Percentiles rank a stretch among this genome's conserved stretches.
Evolutionary conservation across 2,113 vertebrate genomes (phyloP).

Genomic region (Pteropus alecto): DNA sequence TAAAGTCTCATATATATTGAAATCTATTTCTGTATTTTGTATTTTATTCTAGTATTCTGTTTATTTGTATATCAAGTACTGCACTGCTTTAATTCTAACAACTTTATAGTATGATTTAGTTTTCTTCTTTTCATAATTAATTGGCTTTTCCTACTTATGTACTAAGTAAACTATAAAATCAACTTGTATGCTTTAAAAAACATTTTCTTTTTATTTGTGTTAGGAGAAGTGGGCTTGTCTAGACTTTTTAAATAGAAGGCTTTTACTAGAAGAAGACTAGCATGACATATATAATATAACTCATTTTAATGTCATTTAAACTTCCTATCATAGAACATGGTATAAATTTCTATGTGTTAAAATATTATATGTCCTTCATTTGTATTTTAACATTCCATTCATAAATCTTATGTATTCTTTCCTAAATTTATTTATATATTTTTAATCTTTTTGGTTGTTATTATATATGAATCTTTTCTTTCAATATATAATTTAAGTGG

Average conservation of each 20-base stretch:
- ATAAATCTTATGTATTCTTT: neutral
- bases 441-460: neutral
- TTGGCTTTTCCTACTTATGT: neutral
- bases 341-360: neutral
- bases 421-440: neutral
- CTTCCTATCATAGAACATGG: neutral
- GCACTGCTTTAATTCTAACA: neutral
- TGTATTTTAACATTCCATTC: neutral
- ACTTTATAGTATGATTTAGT: neutral
- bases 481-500: neutral
- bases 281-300: neutral
- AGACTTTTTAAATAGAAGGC: constrained; percentile 43
- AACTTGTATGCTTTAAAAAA: neutral
- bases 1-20: neutral
- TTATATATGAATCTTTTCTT: neutral
- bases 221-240: neutral
- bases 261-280: constrained; percentile 63
- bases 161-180: neutral
- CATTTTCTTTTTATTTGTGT: neutral
- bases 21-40: neutral
- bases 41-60: neutral
- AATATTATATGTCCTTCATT: neutral
- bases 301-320: neutral
- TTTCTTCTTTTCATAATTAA: constrained; percentile 16
- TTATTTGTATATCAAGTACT: neutral